Base-by-base conservation (phyloP, 2,888 invertebrate genomes). In the Melanostoma scalare region DNA sequence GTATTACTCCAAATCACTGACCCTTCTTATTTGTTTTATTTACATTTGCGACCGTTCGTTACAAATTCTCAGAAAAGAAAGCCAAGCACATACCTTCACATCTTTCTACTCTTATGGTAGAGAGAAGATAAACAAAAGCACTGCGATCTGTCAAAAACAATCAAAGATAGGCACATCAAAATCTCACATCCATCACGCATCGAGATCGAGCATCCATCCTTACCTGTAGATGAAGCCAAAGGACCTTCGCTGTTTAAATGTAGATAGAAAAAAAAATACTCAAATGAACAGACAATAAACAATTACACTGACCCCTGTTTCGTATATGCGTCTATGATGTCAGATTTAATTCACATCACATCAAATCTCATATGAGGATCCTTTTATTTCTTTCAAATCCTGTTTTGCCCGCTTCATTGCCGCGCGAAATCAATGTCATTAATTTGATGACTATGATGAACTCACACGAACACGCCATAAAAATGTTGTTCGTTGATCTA, bases 171-270 rank as follows among this genome's bases (percentile, higher is more conserved):
- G 78, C 85, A 78, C 85, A 84, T 87, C 86, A 86, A 87, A 86
- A 86, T 87, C 80, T 86, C 86, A 87, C 87, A 87, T 87, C 85
- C 86, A 80, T 87, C 87, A 87, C 73, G 61, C 65, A 74, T 78
- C 81, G 72, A 78, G 65, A 73, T 68, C 77, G 20, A 35, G 50
- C n/a, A 30, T 1, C 6, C 68, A 67, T 82, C 74, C 56, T 46
- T 69, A 74, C 85, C 63, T 67, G 80, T 60, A 36, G 8, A 35
- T 31, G 10, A 50, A 60, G 36, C 46, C 61, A 46, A 63, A 31
- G 42, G 38, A 48, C 42, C 20, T 50, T 63, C 50, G 36, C 63
- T 31, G 6, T 50, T 63, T 63, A 6, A 4, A 20, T 20, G 20
- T 20, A 10, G 3, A n/a, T 10, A 20, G 36, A 63, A 48, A 5